Percentiles rank a stretch among this genome's conserved stretches.
phyloP scores from a whole-genome alignment of 2,888 invertebrate species.

The Scaptomyza caliginosa region DNA sequence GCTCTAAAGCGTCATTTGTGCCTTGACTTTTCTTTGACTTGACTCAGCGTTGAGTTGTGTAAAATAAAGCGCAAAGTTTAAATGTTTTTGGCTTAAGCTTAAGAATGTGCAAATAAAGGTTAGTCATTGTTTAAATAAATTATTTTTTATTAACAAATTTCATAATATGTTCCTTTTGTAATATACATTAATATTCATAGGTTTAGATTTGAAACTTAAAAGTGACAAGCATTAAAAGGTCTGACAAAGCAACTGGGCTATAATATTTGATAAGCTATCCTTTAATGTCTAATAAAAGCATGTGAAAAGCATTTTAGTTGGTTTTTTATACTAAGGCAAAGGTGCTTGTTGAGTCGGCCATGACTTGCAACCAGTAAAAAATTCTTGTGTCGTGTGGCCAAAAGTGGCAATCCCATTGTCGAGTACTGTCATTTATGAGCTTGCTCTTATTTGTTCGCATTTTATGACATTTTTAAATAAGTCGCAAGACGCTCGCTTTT shows the following conservation, averaged over 20 bases:
- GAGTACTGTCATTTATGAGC: conserved; percentile 46
- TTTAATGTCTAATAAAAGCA: no score
- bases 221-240: no score
- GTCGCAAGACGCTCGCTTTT: conserved; percentile 63
- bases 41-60: no score
- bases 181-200: no score
- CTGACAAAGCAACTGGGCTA: no score
- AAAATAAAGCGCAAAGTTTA: not conserved
- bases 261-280: no score
- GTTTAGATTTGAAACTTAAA: no score
- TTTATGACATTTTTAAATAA: conserved; percentile 76
- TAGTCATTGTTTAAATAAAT: no score
- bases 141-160: no score
- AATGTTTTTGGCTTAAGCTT: not conserved
- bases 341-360: conserved; percentile 11
- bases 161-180: no score
- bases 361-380: not conserved
- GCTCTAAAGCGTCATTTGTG: not conserved
- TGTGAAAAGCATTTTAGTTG: no score
- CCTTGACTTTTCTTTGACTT: not conserved
- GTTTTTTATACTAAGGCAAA: no score
- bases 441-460: conserved; percentile 55
- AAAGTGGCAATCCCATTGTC: conserved; percentile 35
- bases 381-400: not conserved
- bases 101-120: not conserved